Evolutionary conservation across 1,140 invertebrate species (phyloP), one percentile per base, ranked within the genome.

Genomic region (Hylaeus volcanicus): DNA sequence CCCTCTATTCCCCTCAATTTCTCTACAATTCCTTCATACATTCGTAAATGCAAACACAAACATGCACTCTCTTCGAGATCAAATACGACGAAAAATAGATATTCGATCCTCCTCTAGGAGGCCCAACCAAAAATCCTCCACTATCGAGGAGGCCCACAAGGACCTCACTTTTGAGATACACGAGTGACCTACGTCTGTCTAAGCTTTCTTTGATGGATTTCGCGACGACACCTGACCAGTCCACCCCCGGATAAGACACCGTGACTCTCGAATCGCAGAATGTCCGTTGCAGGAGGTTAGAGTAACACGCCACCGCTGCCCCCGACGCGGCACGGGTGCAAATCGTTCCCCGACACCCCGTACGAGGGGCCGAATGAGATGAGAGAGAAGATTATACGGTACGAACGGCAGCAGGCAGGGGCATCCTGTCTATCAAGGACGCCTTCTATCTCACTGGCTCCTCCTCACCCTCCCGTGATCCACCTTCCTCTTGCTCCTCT

Each of bases 391-490:
- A 90, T 91, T 91, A 90, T 86, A 91, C 86, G 86, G 88, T 88
- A 86, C 81, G 85, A 84, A 81, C 43, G 39, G 82, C 90, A 85
- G 75, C 87, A 83, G 89, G 87, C 89, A 89, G 90, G 88, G 85
- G 89, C 90, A 90, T 90, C 90, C 90, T 90, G 89, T 91, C 89
- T 88, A 89, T 91, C 90, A 90, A 90, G 90, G 89, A 90, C 90
- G 89, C 88, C 88, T 89, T 91, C 90, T 88, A 90, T 89, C 86
- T 84, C 79, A 39, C 79, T 78, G 81, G 84, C 85, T 86, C 86
- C 89, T 88, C 88, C 83, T 88, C 82, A 66, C 82, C 82, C 89
- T 82, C 75, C 83, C 76, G 79, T 82, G 86, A 87, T 84, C 82
- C 85, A 89, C 77, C 83, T 74, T 74, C 78, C 51, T 72, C 73